phyloP scores from a whole-genome alignment of 1,140 invertebrate species.

The Drosophila triauraria region DNA sequence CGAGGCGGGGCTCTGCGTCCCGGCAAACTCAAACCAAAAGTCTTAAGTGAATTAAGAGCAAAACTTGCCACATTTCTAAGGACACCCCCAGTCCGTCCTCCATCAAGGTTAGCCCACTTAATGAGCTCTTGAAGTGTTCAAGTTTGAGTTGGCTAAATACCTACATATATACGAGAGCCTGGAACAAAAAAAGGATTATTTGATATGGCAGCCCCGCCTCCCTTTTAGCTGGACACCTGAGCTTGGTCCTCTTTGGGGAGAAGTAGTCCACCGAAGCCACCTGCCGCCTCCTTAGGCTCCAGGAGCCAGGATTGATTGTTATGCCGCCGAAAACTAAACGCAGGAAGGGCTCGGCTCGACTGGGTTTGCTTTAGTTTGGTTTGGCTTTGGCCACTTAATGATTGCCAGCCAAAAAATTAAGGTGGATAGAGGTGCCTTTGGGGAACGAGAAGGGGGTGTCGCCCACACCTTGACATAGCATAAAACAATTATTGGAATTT shows the following conservation, averaged over 20 bases:
- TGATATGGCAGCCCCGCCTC: slow-evolving; percentile 46
- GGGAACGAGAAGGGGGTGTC: slow-evolving; percentile 17
- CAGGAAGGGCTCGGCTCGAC: slow-evolving; percentile 20
- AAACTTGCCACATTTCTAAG: slow-evolving; percentile 79
- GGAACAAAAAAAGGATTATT: slow-evolving; percentile 74
- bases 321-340: slow-evolving; percentile 43
- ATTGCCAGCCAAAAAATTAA: slow-evolving; percentile 42
- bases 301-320: slow-evolving; percentile 76
- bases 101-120: slow-evolving; percentile 71
- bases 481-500: slow-evolving; percentile 59
- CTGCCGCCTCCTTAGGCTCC: slow-evolving; percentile 12
- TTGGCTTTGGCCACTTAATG: slow-evolving; percentile 59
- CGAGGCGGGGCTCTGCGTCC: slow-evolving; percentile 25
- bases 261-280: background rate
- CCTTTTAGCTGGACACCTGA: slow-evolving; percentile 60
- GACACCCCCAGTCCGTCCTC: slow-evolving; percentile 28
- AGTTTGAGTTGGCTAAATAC: slow-evolving; percentile 68
- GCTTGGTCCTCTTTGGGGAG: background rate
- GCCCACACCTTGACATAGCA: slow-evolving; percentile 58
- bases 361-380: slow-evolving; percentile 30
- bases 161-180: slow-evolving; percentile 8
- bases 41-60: slow-evolving; percentile 80
- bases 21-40: slow-evolving; percentile 64
- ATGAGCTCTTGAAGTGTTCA: slow-evolving; percentile 70
- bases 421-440: slow-evolving; percentile 14